Conservation (phyloP, 2,113 vertebrate genomes). For the Corydoras sp. region DNA sequence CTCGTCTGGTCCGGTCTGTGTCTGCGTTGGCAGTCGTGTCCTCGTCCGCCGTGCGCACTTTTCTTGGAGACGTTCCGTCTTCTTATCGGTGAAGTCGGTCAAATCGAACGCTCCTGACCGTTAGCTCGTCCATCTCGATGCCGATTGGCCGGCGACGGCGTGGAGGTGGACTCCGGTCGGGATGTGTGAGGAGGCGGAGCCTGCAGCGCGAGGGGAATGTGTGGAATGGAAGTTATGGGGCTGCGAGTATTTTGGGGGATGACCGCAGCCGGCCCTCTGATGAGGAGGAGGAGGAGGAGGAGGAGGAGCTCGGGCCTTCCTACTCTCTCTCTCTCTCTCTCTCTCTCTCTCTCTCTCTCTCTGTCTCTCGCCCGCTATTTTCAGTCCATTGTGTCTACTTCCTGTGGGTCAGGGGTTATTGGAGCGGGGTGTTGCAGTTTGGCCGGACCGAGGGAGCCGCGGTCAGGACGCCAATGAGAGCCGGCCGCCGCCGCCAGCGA, state of each 20-base stretch:
- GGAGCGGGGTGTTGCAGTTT: constrained; percentile 81
- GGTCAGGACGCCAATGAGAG: constrained; percentile 20
- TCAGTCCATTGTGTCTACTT: constrained; percentile 92
- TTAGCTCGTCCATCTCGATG: too few relatives aligned
- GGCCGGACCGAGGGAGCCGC: constrained; percentile 45
- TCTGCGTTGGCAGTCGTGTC: too few relatives aligned
- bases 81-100: too few relatives aligned
- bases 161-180: too few relatives aligned
- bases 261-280: constrained; percentile 4
- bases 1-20: too few relatives aligned
- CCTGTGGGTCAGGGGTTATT: constrained; percentile 88
- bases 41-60: too few relatives aligned
- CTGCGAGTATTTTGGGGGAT: constrained; percentile 27
- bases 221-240: constrained; percentile 4
- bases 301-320: constrained; percentile 39
- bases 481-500: too few relatives aligned
- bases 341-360: not conserved
- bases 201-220: constrained; percentile 5
- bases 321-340: not conserved
- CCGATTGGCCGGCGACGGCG: too few relatives aligned
- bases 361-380: constrained; percentile 72
- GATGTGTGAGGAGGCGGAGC: too few relatives aligned
- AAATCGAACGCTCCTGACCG: too few relatives aligned
- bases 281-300: constrained; percentile 31
- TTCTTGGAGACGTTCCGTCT: too few relatives aligned